Conservation (phyloP, 2,888 invertebrate species). For the Polydrusus cervinus region DNA sequence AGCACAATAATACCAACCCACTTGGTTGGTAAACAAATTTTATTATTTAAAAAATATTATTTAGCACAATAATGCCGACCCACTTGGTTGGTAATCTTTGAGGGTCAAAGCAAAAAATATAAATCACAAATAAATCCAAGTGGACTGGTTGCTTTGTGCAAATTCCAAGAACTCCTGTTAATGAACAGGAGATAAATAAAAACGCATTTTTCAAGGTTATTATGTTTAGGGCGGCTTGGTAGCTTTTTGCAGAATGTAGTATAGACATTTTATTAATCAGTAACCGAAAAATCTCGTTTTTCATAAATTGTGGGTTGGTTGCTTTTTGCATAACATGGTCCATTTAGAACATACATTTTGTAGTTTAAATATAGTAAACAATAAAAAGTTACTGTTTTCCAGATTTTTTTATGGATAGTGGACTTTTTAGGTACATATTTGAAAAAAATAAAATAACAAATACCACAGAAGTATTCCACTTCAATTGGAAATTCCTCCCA, state of each 20-base stretch:
- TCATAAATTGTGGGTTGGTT: conserved; percentile 24
- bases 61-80: conserved; percentile 11
- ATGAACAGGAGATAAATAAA: background rate
- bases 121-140: conserved; percentile 5
- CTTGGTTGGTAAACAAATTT: no score
- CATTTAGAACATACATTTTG: no score
- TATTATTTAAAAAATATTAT: conserved; percentile 14
- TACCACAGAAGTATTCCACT: no score
- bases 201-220: conserved; percentile 15
- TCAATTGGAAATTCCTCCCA: no score
- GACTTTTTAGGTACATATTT: no score
- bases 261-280: conserved; percentile 11
- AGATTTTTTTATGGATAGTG: no score
- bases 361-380: no score
- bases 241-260: conserved; percentile 27
- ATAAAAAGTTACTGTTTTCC: no score
- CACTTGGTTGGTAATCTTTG: conserved; percentile 21
- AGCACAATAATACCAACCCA: conserved; percentile 14
- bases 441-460: no score
- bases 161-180: background rate
- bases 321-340: conserved; percentile 14
- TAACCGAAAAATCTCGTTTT: conserved; percentile 11
- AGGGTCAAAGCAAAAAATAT: background rate
- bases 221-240: conserved; percentile 11
- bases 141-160: conserved; percentile 17